Base-by-base conservation (phyloP, 2,888 invertebrate genomes). In the Cephus spinipes region DNA sequence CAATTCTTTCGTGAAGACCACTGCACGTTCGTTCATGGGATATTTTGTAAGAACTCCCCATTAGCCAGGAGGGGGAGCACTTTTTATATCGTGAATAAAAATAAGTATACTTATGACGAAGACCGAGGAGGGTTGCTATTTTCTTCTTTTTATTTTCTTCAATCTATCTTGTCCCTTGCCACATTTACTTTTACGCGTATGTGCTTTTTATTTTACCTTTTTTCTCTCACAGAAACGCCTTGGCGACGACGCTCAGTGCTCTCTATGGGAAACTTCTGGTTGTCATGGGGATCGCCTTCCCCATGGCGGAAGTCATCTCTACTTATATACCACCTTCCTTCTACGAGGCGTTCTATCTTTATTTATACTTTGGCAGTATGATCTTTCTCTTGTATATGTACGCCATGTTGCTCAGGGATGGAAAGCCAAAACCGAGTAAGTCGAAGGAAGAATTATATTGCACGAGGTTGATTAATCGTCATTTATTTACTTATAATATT, bases 261-360 rank as follows among this genome's bases (percentile, higher is more conserved):
- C 94, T 98, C 36, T 98, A 98, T 91, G 98, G 98, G 74, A 98
- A 98, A 92, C 94, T 98, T 76, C 92, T 98, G 86, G 97, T 98
- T 71, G 98, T 98, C 74, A 97, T 98, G 96, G 98, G 98, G 81
- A 95, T 97, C 83, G 97, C 98, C 30, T 97, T 98, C 92, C 98
- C 98, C 76, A 96, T 98, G 95, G 97, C 98, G 81, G 98, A 98
- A 94, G 97, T 98, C 86, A 98, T 98, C 90, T 98, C 98, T 73
- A 97, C 97, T 33, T 97, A 97, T 92, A 97, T 98, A 90, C 98
- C 98, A 88, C 97, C 97, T 83, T 97, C 97, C 40, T 98, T 97
- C 92, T 98, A 98, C 92, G 97, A 98, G 94, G 97, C 96, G 15
- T 97, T 96, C 93, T 97, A 97, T 92, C 92, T 97, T 82, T 97